Conservation (phyloP, 2,888 invertebrate genomes). For the Fragum fragum region DNA sequence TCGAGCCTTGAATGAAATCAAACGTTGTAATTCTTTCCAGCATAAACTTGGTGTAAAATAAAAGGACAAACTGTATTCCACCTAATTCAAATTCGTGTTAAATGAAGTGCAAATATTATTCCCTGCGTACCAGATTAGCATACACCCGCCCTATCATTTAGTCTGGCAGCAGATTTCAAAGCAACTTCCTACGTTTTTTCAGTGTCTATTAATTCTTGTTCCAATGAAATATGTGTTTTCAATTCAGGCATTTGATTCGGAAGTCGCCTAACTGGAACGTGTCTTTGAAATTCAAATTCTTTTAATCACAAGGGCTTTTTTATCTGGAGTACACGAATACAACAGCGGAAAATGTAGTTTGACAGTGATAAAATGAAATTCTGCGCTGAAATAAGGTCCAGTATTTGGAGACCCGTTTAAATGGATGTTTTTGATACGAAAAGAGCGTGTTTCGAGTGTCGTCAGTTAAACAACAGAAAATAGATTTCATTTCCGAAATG, state of each 20-base stretch:
- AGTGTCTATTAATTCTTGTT: conserved; percentile 29
- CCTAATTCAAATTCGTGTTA: conserved; percentile 1
- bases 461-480: no score
- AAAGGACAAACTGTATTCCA: background rate
- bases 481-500: no score
- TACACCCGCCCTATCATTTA: conserved; percentile 45
- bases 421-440: no score
- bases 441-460: no score
- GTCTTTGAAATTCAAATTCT: conserved; percentile 65
- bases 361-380: conserved; percentile 63
- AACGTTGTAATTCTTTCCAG: no score
- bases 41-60: no score
- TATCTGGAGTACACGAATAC: conserved; percentile 43
- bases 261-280: conserved; percentile 54
- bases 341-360: conserved; percentile 53
- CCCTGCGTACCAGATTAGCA: conserved; percentile 42
- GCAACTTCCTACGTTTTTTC: conserved; percentile 27
- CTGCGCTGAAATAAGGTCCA: background rate
- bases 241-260: conserved; percentile 58
- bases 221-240: conserved; percentile 66
- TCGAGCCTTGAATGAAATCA: no score
- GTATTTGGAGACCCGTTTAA: background rate
- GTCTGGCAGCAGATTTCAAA: conserved; percentile 28
- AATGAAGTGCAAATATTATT: conserved; percentile 23
- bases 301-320: conserved; percentile 54